Percentiles rank a stretch among this genome's conserved stretches.
phyloP scores from a whole-genome alignment of 2,797 vertebrate species.

The Erethizon dorsatum region DNA sequence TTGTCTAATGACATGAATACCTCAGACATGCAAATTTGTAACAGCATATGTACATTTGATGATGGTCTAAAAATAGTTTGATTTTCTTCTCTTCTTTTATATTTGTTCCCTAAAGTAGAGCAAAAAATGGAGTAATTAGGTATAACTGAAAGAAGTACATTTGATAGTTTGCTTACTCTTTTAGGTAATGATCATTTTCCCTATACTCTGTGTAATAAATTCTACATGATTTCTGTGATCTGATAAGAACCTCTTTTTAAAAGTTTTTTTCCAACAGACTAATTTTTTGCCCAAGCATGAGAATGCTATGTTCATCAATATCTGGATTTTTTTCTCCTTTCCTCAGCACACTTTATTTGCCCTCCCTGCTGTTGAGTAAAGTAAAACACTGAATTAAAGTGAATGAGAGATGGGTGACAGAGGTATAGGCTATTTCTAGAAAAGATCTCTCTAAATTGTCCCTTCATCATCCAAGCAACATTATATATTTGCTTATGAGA shows the following conservation, averaged over 20 bases:
- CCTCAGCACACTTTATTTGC: accelerated
- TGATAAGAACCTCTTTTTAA: neutral
- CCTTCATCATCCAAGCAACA: neutral
- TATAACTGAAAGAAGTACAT: neutral
- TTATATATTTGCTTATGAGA: neutral
- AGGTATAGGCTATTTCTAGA: neutral
- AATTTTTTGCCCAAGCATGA: neutral
- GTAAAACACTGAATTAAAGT: neutral
- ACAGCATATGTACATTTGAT: slow-evolving; percentile 38
- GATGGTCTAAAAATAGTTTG: slow-evolving; percentile 49
- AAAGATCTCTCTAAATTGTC: neutral
- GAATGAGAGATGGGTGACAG: neutral
- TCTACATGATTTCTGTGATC: neutral
- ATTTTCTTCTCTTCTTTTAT: neutral
- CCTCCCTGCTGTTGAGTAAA: neutral
- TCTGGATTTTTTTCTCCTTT: neutral
- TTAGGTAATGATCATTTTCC: neutral
- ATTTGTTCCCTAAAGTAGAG: neutral
- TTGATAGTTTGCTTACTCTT: neutral
- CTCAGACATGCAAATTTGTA: slow-evolving; percentile 67
- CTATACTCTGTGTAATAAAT: neutral
- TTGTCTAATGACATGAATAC: slow-evolving; percentile 65
- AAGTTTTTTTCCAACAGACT: neutral
- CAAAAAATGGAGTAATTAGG: neutral
- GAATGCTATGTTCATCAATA: accelerated